phyloP scores from a whole-genome alignment of 2,888 invertebrate species.

The Prenolepis imparis region DNA sequence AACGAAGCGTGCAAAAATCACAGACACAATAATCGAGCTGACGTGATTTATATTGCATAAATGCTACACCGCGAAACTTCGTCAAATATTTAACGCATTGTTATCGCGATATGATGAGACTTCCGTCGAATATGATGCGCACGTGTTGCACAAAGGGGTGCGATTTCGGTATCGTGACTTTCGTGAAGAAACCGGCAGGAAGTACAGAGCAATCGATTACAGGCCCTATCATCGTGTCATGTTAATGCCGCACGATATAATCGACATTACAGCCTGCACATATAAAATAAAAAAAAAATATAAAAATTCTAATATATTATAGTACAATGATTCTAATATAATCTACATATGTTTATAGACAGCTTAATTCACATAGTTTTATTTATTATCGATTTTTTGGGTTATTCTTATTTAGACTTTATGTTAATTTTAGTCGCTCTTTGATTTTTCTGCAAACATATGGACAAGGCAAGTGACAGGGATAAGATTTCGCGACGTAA shows the following conservation, averaged over 20 bases:
- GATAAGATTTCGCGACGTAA: background rate
- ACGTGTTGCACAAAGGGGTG: constrained; percentile 61
- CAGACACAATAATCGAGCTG: constrained; percentile 31
- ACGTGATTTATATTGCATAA: constrained; percentile 68
- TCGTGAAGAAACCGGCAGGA: constrained; percentile 1
- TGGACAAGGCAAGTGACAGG: background rate
- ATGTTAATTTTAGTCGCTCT: background rate
- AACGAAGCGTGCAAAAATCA: constrained; percentile 49
- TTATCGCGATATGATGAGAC: constrained; percentile 58
- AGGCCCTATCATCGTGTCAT: constrained; percentile 16
- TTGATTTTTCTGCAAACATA: background rate
- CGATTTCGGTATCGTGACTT: constrained; percentile 58
- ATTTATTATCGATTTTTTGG: background rate
- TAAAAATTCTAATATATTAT: background rate
- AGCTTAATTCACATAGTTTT: background rate
- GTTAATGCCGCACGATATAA: constrained; percentile 36
- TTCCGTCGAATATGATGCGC: constrained; percentile 41
- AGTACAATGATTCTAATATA: background rate
- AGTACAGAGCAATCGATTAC: constrained; percentile 38
- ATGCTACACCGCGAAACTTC: constrained; percentile 63
- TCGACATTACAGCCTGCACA: background rate
- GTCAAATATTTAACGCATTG: constrained; percentile 64
- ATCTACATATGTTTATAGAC: too few relatives aligned
- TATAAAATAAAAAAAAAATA: background rate
- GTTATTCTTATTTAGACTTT: background rate